phyloP scores from a whole-genome alignment of 2,888 invertebrate species.

The Noctua janthe region DNA sequence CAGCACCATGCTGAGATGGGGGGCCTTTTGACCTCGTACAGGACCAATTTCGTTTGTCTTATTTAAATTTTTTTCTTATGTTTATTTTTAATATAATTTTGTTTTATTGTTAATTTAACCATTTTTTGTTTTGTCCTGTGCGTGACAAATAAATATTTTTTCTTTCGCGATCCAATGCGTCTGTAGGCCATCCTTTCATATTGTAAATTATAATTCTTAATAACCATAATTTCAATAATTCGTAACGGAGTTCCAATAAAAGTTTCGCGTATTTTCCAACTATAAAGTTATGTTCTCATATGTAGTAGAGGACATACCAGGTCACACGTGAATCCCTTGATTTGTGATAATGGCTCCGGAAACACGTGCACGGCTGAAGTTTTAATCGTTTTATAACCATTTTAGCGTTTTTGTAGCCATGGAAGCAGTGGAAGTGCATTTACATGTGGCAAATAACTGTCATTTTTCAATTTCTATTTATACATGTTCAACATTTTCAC shows the following conservation, averaged over 20 bases:
- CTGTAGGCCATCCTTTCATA: no score
- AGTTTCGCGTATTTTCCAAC: neutral
- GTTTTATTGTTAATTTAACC: no score
- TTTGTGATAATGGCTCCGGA: constrained; percentile 42
- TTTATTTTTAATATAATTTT: no score
- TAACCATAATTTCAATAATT: neutral
- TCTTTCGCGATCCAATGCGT: no score
- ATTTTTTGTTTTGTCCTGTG: no score
- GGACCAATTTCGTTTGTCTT: no score
- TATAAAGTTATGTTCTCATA: constrained; percentile 5
- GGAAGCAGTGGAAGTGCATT: neutral
- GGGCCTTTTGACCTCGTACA: no score
- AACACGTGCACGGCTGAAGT: neutral
- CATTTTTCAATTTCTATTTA: neutral
- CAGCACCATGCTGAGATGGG: no score
- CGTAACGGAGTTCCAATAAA: neutral
- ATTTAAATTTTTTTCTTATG: no score
- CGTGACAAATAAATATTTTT: no score
- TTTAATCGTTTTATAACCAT: constrained; percentile 38
- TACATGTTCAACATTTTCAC: neutral
- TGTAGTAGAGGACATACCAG: neutral
- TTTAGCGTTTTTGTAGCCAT: constrained; percentile 4
- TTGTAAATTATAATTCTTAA: neutral
- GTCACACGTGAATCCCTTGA: constrained; percentile 22
- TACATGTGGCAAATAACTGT: neutral